Evolutionary conservation across 92 coral and sea anemone species (phyloP), one percentile per base, ranked within the genome.

Genomic region (Palythoa caribaeorum): DNA sequence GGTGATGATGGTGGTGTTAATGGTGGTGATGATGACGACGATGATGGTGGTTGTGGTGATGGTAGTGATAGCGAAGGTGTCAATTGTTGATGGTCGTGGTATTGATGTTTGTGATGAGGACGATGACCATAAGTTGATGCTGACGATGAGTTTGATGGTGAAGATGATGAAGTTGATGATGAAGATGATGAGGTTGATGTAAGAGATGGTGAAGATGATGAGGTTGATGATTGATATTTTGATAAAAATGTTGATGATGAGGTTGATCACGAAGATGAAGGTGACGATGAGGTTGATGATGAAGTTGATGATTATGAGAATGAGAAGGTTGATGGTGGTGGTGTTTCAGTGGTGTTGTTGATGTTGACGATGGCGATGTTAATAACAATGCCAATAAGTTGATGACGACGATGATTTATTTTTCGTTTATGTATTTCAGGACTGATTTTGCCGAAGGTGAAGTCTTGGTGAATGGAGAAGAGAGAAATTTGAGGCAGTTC

Each of bases 401-500:
- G 69, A 63, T 9, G 70, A 17, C 7, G 36, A 63, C 10, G 37
- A 63, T 36, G 48, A 70, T 36, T 14, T 13, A 52, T 53, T 36
- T 77, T 15, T 53, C 20, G 3, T 10, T 77, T 11, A 54, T n/a
- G 1, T 28, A 21, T 84, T 90, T 21, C 79, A 97, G 99, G 88
- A 95, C 97, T 71, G 92, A 92, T 88, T 93, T 86, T 53, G 94
- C 99, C 9, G 94, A 87, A 15, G 99, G 99, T 39, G 70, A 90
- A n/a, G 92, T 97, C 8, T 79, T 92, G 73, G 96, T 97, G 54
- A 97, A 97, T 91, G 99, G 99, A 6, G 86, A 83, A 63, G 98
- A 94, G 71, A 92, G 99, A 14, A 94, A 94, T 89, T 91, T 94
- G 88, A 93, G 96, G 60, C 96, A 97, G 93, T 97, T 97, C 85